Percentiles rank a stretch among this genome's conserved stretches.
These are phyloP conservation scores for Dendronephthya gigantea DNA, from an alignment of 64 coral and sea anemone species.

Conservation along the genomic window DNA sequence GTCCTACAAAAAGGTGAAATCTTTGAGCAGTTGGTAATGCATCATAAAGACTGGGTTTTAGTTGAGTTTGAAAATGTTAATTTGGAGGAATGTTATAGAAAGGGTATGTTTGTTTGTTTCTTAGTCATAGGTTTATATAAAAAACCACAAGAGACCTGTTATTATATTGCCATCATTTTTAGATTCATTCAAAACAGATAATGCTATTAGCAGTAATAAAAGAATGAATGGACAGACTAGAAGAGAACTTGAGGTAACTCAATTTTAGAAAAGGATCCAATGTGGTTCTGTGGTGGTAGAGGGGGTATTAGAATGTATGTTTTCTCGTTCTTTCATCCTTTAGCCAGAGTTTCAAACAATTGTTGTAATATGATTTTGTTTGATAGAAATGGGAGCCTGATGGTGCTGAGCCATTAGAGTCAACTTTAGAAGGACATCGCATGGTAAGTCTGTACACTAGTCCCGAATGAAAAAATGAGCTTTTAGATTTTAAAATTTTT, in stretches of 20 bases:
- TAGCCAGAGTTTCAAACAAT: too few relatives aligned
- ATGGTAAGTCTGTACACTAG: too few relatives aligned
- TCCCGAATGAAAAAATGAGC: too few relatives aligned
- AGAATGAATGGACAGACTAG: not conserved
- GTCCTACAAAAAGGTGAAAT: not conserved
- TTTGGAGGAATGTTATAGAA: not conserved
- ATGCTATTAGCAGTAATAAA: not conserved
- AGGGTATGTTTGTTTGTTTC: not conserved
- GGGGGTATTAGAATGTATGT: too few relatives aligned
- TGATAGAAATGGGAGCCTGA: not conserved
- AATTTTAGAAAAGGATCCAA: too few relatives aligned
- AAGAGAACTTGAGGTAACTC: not conserved
- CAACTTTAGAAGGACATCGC: not conserved
- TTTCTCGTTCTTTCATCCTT: too few relatives aligned
- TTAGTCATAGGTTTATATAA: too few relatives aligned
- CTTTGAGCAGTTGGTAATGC: not conserved
- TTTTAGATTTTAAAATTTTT: not conserved
- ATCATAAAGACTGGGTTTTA: not conserved
- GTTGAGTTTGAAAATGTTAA: constrained; percentile 5
- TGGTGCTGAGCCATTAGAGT: not conserved
- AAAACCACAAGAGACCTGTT: not conserved
- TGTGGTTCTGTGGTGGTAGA: too few relatives aligned
- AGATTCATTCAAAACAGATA: constrained; percentile 5
- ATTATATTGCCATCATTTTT: not conserved
- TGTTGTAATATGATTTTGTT: not conserved